Evolutionary conservation across 2,888 invertebrate genomes (phyloP).

Genomic region (Cephus runcator): DNA sequence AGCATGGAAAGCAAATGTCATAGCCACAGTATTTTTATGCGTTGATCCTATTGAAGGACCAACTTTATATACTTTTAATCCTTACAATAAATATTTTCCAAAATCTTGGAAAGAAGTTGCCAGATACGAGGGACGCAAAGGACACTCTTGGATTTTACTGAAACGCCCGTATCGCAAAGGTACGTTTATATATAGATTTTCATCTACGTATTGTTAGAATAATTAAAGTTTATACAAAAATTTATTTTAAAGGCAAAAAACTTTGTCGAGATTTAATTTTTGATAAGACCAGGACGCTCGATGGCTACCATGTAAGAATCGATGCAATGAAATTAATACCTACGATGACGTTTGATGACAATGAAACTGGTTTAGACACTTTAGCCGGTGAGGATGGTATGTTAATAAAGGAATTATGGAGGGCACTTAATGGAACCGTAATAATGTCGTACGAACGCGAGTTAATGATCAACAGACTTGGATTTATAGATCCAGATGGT

Average conservation of each 20-base stretch:
- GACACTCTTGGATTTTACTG: conserved; percentile 34
- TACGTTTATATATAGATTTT: background rate
- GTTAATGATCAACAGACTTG: background rate
- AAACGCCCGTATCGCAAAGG: conserved; percentile 3
- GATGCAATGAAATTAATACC: conserved; percentile 31
- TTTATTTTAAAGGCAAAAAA: background rate
- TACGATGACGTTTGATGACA: conserved; percentile 17
- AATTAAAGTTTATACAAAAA: background rate
- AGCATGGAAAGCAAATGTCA: conserved; percentile 34
- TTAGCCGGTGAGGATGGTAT: conserved; percentile 37
- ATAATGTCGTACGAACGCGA: conserved; percentile 18
- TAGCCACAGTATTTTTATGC: conserved; percentile 33
- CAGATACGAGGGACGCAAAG: conserved; percentile 20
- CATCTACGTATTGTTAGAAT: background rate
- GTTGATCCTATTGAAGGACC: conserved; percentile 28
- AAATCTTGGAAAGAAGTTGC: conserved; percentile 26
- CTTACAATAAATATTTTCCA: conserved; percentile 27
- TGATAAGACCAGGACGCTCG: conserved; percentile 27
- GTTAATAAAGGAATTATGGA: conserved; percentile 28
- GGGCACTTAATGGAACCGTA: conserved; percentile 26
- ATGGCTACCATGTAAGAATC: conserved; percentile 32
- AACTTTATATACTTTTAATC: conserved; percentile 35
- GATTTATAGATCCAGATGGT: background rate
- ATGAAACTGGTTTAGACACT: conserved; percentile 11
- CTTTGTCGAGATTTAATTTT: conserved; percentile 30